A percentile compares a stretch with the other conserved stretches of the same genome.
phyloP scores from a whole-genome alignment of 2,888 invertebrate species.

The Acleris cristana region DNA sequence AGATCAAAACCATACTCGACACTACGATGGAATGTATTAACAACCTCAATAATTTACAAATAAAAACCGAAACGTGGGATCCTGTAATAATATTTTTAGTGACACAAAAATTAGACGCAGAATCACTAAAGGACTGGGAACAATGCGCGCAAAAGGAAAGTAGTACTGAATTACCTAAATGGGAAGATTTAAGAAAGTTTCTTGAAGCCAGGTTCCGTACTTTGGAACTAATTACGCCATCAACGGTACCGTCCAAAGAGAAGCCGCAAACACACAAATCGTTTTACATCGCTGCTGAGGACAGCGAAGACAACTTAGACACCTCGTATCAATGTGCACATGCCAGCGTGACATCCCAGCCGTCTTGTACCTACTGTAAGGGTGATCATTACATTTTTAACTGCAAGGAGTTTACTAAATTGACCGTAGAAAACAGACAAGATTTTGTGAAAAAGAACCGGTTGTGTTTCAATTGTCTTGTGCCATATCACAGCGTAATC shows the following conservation, averaged over 20 bases:
- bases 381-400: constrained; percentile 2
- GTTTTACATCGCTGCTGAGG: neutral
- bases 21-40: constrained; percentile 17
- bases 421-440: neutral
- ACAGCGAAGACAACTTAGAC: neutral
- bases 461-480: too few relatives aligned
- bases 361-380: neutral
- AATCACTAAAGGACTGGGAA: constrained; percentile 8
- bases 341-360: neutral
- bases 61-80: neutral
- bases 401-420: neutral
- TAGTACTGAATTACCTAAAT: constrained; percentile 14
- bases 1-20: constrained; percentile 13
- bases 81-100: neutral
- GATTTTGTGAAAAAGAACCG: constrained; percentile 6
- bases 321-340: neutral
- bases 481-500: constrained; percentile 33
- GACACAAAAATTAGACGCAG: constrained; percentile 11
- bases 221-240: neutral
- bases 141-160: neutral
- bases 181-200: constrained; percentile 16
- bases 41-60: too few relatives aligned
- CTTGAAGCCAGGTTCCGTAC: constrained; percentile 8
- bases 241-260: neutral
- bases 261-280: constrained; percentile 1